Evolutionary conservation across 30 jellyfish, hydroid and myxozoan genomes (phyloP), one percentile per base, ranked within the genome.

Genomic region (Sanderia malayensis): DNA sequence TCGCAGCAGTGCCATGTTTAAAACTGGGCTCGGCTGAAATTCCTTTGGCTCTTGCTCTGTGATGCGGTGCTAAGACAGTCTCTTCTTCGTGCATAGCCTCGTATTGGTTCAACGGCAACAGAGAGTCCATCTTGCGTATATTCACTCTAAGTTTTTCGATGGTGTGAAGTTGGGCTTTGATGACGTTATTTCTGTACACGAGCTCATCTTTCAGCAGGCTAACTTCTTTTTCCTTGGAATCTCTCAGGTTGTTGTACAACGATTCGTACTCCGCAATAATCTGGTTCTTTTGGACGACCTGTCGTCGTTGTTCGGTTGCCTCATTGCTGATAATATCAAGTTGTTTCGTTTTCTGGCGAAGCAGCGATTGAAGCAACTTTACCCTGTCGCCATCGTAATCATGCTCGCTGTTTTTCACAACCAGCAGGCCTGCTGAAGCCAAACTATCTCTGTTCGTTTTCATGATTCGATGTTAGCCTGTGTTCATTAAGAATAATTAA

Each of bases 11-110:
- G 31, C 28, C 22, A 41, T 24, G 22, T 25, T 80, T 64, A 34
- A 46, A 62, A 72, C 26, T 73, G 21, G 92, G 84, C 46, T 80
- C 92, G n/a, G 92, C 92, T 15, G 92, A 80, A 21, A 80, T 80
- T 27, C 92, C 92, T 57, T 80, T 62, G 23, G 68, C 92, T 6
- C 92, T 25, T 3, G 83, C 72, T 10, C 92, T 68, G 46, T 67
- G 68, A 44, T 9, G 67, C 28, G 66, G 86, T 31, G 53, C 70
- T n/a, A n/a, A n/a, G n/a, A n/a, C n/a, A n/a, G n/a, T n/a, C n/a
- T n/a, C n/a, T 44, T 74, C 86, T 66, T 29, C 63, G 18, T 59
- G 77, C 2, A 58, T 33, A 53, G 79, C 84, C 70, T 80, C 92
- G 61, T 67, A 80, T 37, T 59, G 78, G 41, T 62, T 80, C 57